Percentiles rank a stretch among this genome's conserved stretches.
phyloP scores from a whole-genome alignment of 2,113 vertebrate species.

The Lynx canadensis region DNA sequence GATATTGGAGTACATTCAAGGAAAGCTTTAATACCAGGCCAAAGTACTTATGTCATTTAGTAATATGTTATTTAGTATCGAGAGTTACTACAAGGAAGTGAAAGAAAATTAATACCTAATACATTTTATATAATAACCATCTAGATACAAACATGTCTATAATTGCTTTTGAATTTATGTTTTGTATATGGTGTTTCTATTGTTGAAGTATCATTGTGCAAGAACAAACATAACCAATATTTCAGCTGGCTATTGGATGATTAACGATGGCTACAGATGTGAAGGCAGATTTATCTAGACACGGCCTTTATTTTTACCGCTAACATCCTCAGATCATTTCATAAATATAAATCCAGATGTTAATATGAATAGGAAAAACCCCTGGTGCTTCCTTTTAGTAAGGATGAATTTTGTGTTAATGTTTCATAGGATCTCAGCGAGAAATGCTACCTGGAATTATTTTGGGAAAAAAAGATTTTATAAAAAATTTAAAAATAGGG shows the following conservation, averaged over 20 bases:
- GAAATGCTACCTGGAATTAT: neutral
- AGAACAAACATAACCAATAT: neutral
- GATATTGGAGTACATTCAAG: neutral
- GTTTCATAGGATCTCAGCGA: neutral
- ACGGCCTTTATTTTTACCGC: neutral
- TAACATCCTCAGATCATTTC: neutral
- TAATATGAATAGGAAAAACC: neutral
- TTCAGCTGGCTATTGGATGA: neutral
- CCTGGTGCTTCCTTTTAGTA: neutral
- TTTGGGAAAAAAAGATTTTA: neutral
- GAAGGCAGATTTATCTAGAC: neutral
- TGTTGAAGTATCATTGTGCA: neutral
- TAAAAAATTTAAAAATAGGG: conserved; percentile 1
- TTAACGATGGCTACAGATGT: neutral
- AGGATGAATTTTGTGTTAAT: neutral
- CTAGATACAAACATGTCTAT: neutral
- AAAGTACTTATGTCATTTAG: neutral
- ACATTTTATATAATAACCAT: neutral
- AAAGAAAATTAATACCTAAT: neutral
- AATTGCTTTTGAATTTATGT: neutral
- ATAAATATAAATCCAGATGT: neutral
- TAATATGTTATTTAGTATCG: neutral
- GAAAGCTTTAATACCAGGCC: neutral
- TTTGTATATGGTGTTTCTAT: neutral
- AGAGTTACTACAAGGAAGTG: neutral